Conservation (phyloP, 1,140 invertebrate species). For the Atta texana region DNA sequence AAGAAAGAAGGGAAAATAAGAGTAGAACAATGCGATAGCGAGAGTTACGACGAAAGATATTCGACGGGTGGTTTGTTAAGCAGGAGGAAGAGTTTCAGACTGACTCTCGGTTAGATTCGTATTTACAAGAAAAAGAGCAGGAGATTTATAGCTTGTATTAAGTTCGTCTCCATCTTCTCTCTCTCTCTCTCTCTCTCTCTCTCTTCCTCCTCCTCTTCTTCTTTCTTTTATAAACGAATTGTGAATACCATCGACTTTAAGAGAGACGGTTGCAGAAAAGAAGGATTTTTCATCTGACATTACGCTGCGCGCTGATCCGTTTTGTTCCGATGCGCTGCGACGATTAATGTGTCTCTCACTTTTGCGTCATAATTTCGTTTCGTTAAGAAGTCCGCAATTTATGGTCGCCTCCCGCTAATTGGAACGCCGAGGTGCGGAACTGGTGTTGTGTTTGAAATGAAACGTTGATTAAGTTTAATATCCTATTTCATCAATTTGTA, state of each 20-base stretch:
- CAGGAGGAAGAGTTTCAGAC: constrained; percentile 61
- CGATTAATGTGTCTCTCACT: constrained; percentile 55
- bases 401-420: constrained; percentile 51
- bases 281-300: constrained; percentile 38
- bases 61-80: constrained; percentile 39
- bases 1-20: neutral
- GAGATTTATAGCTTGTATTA: constrained; percentile 79
- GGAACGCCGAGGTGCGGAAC: constrained; percentile 33
- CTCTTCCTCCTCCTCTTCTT: neutral
- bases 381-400: constrained; percentile 44
- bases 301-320: constrained; percentile 25
- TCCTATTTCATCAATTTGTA: constrained; percentile 3
- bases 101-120: constrained; percentile 70
- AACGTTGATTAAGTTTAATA: constrained; percentile 38
- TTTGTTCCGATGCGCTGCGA: constrained; percentile 51
- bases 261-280: constrained; percentile 29
- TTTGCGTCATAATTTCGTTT: constrained; percentile 47
- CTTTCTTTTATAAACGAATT: constrained; percentile 25
- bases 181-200: neutral
- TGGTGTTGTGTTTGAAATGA: neutral
- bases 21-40: constrained; percentile 17
- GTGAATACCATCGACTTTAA: constrained; percentile 64
- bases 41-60: constrained; percentile 60
- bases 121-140: constrained; percentile 80
- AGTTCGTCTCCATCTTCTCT: constrained; percentile 47